Conservation (phyloP, 2,888 invertebrate species). For the Tinea semifulvella region DNA sequence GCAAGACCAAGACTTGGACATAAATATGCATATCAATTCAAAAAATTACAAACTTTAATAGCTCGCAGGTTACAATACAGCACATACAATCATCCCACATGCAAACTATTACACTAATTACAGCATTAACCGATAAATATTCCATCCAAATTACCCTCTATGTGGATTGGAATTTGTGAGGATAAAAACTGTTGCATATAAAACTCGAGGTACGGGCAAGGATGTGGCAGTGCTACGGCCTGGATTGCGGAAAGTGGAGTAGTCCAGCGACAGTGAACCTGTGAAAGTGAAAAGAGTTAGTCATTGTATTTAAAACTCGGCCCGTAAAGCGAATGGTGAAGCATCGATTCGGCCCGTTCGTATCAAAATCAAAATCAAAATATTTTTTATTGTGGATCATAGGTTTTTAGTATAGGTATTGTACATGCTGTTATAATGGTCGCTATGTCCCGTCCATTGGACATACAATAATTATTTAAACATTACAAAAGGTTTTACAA, state of each 20-base stretch:
- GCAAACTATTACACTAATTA: conserved; percentile 32
- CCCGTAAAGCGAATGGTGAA: neutral
- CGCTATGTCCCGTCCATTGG: too few relatives aligned
- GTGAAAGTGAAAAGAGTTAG: conserved; percentile 53
- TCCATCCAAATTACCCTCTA: conserved; percentile 37
- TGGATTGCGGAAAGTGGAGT: conserved; percentile 35
- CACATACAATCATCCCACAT: neutral
- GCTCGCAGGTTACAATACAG: neutral
- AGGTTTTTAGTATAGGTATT: too few relatives aligned
- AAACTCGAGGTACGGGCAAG: conserved; percentile 31
- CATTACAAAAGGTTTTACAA: too few relatives aligned
- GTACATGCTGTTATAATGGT: too few relatives aligned
- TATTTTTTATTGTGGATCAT: too few relatives aligned
- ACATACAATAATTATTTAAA: too few relatives aligned
- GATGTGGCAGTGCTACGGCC: conserved; percentile 18
- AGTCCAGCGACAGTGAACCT: conserved; percentile 20
- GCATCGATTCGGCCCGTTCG: too few relatives aligned
- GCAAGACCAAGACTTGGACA: too few relatives aligned
- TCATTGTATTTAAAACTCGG: conserved; percentile 25
- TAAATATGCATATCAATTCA: too few relatives aligned
- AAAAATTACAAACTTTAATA: too few relatives aligned
- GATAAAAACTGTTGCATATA: conserved; percentile 30
- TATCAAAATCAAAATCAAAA: too few relatives aligned
- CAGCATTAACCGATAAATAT: conserved; percentile 44
- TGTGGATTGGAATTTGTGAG: conserved; percentile 43